Conservation (phyloP, 2,888 invertebrate species). For the Drosophila cognata region DNA sequence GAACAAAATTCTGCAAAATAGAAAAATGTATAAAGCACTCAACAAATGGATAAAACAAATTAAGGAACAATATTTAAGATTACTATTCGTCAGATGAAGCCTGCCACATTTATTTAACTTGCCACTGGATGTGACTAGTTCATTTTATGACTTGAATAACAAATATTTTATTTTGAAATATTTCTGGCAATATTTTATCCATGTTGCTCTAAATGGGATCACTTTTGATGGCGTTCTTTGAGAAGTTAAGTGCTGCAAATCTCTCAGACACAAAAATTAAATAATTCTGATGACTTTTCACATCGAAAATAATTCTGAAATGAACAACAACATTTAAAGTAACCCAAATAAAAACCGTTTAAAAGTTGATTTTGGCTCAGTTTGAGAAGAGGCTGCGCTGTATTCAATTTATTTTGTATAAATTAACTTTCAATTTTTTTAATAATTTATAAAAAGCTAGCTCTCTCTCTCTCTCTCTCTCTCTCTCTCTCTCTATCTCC, state of each 20-base stretch:
- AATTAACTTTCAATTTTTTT: neutral
- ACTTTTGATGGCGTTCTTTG: neutral
- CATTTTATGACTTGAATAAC: neutral
- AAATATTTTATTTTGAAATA: neutral
- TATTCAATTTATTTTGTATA: neutral
- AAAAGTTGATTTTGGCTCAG: neutral
- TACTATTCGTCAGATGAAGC: neutral
- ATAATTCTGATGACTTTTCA: neutral
- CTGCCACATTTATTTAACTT: slow-evolving; percentile 8
- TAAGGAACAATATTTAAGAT: neutral
- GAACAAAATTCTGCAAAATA: too few species aligned
- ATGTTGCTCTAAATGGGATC: neutral
- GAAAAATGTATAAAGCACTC: neutral
- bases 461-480: too few species aligned
- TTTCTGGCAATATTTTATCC: neutral
- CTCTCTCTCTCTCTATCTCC: neutral
- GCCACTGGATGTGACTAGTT: neutral
- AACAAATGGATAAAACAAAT: neutral
- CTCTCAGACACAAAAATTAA: neutral
- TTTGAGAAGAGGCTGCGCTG: neutral
- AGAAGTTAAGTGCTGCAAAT: neutral
- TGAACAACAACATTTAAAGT: neutral
- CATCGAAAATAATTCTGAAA: neutral
- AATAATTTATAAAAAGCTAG: too few species aligned
- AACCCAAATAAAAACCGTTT: fast-evolving